Base-by-base conservation (phyloP, 2,888 invertebrate genomes). In the Oithona nana region DNA sequence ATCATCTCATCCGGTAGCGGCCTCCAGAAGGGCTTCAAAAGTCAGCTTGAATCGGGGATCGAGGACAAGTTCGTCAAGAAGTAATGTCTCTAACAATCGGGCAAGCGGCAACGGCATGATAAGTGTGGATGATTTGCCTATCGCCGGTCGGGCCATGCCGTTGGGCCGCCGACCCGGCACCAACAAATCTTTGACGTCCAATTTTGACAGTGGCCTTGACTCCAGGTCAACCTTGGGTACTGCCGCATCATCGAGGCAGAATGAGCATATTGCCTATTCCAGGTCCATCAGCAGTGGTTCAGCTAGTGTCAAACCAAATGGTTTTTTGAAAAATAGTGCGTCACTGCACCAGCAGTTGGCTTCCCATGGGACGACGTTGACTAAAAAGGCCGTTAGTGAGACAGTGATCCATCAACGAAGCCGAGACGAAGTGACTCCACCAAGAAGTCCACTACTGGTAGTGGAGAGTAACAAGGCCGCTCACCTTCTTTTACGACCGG, bases 111-210 rank as follows among this genome's bases (percentile, higher is more conserved):
- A 49, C 3, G 20, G 22, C n/a, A n/a, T 29, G 20, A 57, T 57
- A n/a, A 48, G 48, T 28, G 59, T 59, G 28, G 49, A 50, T 4
- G 59, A 59, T 29, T 50, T 59, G 16, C 59, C 59, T 24, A 29
- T 59, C 24, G 50, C 24, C n/a, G 59, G 59, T 20, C 22, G n/a
- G 3, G 59, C 59, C 2, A 11, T 59, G 13, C 49, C 50, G 50
- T 59, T 59, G 49, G 28, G 28, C 1, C 49, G 28, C 4, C 2
- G 59, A 28, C 59, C 16, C 22, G 24, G 48, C 13, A 48, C 50
- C 26, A 59, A 59, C 26, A 59, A 59, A 28, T 59, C 59, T 16
- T n/a, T 22, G n/a, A 57, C n/a, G 16, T 57, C 57, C 3, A 57
- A 24, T 28, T 11, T n/a, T n/a, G 57, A 57, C 28, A n/a, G n/a